A percentile compares a stretch with the other conserved stretches of the same genome.
These are phyloP conservation scores for Cerastoderma edule DNA, from an alignment of 2,888 invertebrate species.

Conservation along the genomic window DNA sequence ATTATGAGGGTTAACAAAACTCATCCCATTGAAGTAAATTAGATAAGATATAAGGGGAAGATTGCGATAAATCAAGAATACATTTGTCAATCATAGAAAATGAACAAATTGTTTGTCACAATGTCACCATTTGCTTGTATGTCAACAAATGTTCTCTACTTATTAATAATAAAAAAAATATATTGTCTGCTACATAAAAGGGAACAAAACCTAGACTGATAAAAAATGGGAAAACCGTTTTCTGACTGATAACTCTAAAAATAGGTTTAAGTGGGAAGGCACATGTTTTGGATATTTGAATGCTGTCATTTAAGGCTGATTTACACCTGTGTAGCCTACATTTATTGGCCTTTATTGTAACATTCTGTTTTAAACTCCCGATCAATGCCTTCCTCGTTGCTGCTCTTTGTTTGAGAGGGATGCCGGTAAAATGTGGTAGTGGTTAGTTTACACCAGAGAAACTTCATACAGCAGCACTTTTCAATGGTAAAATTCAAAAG, in stretches of 20 bases:
- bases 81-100: no score
- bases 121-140: no score
- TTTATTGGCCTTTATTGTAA: slow-evolving; percentile 19
- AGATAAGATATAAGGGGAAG: no score
- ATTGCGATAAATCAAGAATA: no score
- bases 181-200: no score
- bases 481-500: neutral
- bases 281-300: slow-evolving; percentile 21
- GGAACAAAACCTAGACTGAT: neutral
- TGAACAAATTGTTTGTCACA: no score
- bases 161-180: no score
- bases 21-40: no score
- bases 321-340: slow-evolving; percentile 1
- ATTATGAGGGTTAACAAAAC: no score
- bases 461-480: neutral
- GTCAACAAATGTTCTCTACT: no score
- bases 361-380: no score
- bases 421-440: slow-evolving; percentile 11
- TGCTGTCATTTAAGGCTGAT: slow-evolving; percentile 4
- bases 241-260: neutral
- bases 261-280: slow-evolving; percentile 4
- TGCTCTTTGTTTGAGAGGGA: slow-evolving; percentile 12
- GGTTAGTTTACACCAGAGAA: slow-evolving; percentile 12
- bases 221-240: neutral
- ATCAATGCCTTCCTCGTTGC: slow-evolving; percentile 1